Evolutionary conservation across 2,888 invertebrate genomes (phyloP).

Genomic region (Torymus tubicola): DNA sequence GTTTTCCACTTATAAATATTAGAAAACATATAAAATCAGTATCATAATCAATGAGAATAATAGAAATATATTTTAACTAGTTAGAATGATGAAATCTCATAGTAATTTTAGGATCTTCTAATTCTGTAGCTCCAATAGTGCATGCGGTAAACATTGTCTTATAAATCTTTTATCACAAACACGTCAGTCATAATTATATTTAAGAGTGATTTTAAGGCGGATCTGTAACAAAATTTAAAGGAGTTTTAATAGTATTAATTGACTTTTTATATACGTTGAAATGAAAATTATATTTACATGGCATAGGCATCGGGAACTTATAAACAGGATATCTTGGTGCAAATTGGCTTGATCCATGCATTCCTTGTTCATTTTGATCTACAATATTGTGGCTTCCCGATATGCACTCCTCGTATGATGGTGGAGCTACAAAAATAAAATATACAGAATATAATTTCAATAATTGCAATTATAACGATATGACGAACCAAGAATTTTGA

Average conservation of each 20-base stretch:
- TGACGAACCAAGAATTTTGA: too few species aligned
- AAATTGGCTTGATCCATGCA: conserved; percentile 38
- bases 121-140: too few species aligned
- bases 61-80: too few species aligned
- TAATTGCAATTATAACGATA: too few species aligned
- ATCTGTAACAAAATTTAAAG: conserved; percentile 30
- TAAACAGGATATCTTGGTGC: conserved; percentile 47
- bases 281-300: conserved; percentile 27
- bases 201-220: conserved; percentile 15
- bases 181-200: conserved; percentile 15
- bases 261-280: not conserved
- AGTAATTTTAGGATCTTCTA: too few species aligned
- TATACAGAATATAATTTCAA: too few species aligned
- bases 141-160: not conserved
- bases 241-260: not conserved
- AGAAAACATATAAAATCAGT: too few species aligned
- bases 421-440: conserved; percentile 56
- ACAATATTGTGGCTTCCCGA: conserved; percentile 40
- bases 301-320: conserved; percentile 40
- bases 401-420: conserved; percentile 59
- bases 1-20: too few species aligned
- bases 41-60: too few species aligned
- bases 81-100: too few species aligned
- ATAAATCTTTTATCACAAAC: conserved; percentile 37
- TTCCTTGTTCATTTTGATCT: conserved; percentile 32